Conservation (phyloP, 2,113 vertebrate species). For the Microcebus ravelobensis region DNA sequence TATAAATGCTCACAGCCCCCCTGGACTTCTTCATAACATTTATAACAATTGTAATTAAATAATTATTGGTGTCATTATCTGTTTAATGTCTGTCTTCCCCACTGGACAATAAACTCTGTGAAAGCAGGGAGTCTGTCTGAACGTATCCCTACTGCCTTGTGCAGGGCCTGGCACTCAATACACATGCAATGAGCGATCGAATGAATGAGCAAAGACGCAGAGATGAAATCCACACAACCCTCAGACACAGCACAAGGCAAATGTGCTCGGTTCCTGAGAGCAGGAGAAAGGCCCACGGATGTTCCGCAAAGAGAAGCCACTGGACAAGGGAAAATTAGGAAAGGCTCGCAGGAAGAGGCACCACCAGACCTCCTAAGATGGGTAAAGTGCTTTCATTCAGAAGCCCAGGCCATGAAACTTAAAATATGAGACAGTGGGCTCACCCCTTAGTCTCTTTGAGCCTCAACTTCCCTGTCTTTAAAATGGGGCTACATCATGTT, state of each 20-base stretch:
- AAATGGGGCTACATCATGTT: not conserved
- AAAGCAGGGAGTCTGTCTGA: constrained; percentile 38
- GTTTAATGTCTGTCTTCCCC: constrained; percentile 76
- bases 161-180: not conserved
- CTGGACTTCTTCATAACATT: constrained; percentile 74
- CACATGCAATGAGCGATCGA: not conserved
- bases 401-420: not conserved
- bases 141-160: constrained; percentile 27
- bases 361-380: not conserved
- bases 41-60: constrained; percentile 79
- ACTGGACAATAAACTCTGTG: constrained; percentile 70
- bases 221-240: too few relatives aligned
- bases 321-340: not conserved
- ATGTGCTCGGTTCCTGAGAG: not conserved
- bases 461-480: not conserved
- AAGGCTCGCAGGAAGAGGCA: not conserved
- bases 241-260: not conserved
- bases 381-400: not conserved
- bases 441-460: not conserved
- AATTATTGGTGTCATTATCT: constrained; percentile 78
- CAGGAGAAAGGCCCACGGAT: not conserved
- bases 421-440: not conserved
- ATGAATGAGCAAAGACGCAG: not conserved
- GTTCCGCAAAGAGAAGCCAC: not conserved
- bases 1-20: constrained; percentile 49